Base-by-base conservation (phyloP, 2,113 vertebrate genomes). In the Lagenorhynchus albirostris region DNA sequence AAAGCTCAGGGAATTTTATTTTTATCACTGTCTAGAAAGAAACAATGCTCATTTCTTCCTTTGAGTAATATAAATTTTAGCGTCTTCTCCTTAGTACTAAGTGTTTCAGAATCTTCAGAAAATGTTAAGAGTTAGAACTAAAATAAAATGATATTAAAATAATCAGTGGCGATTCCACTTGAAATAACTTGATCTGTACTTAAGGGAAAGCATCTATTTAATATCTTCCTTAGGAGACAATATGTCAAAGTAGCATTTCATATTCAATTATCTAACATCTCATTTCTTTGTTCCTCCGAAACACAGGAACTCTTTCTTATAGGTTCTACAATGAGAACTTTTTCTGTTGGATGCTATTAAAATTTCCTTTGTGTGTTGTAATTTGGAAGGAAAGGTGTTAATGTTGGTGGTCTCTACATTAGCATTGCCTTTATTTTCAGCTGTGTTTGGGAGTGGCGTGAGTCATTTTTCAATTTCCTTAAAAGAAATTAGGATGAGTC, bases 61-160 rank as follows among this genome's bases (percentile, higher is more conserved):
- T 87, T 71, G 84, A 73, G 80, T 82, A 79, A 83, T n/a, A 93
- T 76, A 94, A 90, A 95, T 67, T 80, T 95, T 86, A 96, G 53
- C 90, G 60, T 67, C 65, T 96, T 89, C n/a, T 80, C 70, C 89
- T 94, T 92, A 92, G 62, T 60, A 73, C 14, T 70, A 47, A 71
- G 41, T 93, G 58, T 94, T 95, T 94, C 63, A 94, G 79, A 94
- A 53, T 89, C 86, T 85, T 89, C 67, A 81, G 77, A 44, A 96
- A 92, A 77, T 85, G 31, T 89, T 74, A 95, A 97, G 63, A 85
- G 79, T 91, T 95, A 77, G 79, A 89, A 96, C 50, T 94, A 94
- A 94, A 94, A 76, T 53, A 89, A 70, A 82, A 20, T 92, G 77
- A 41, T 81, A 91, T 84, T 80, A 94, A 85, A 84, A 89, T 85